phyloP scores from a whole-genome alignment of 2,888 invertebrate species.

The Caenorhabditis panamensis region DNA sequence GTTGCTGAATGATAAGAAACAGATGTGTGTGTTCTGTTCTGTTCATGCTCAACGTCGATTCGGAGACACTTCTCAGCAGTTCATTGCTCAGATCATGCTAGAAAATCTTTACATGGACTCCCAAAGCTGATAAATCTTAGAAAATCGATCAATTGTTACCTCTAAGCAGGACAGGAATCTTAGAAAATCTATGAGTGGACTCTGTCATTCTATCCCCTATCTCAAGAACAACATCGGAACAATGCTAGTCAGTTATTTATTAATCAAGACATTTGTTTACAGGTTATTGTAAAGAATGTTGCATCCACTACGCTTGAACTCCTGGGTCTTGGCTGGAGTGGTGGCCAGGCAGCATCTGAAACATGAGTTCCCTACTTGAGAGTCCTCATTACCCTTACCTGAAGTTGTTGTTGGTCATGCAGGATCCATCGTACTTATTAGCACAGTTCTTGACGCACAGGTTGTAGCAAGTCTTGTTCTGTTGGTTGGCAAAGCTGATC shows the following conservation, averaged over 20 bases:
- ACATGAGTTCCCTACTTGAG: background rate
- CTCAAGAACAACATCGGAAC: too few relatives aligned
- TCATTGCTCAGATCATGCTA: too few relatives aligned
- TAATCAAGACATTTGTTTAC: background rate
- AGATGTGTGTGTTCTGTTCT: too few relatives aligned
- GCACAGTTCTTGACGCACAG: background rate
- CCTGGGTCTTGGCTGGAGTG: constrained; percentile 7
- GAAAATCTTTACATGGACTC: too few relatives aligned
- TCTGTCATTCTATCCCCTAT: too few relatives aligned
- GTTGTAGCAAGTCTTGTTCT: background rate
- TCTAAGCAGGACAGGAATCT: too few relatives aligned
- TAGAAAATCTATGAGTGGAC: too few relatives aligned
- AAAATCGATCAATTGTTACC: too few relatives aligned
- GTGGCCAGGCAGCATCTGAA: constrained; percentile 15
- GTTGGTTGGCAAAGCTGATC: background rate
- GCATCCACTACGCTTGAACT: constrained; percentile 12
- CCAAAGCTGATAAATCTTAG: too few relatives aligned
- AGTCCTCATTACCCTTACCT: background rate
- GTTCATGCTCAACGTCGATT: too few relatives aligned
- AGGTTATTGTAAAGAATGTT: constrained; percentile 6
- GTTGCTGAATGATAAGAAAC: too few relatives aligned
- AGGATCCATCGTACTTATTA: background rate
- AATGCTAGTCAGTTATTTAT: background rate
- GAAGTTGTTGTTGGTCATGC: background rate
- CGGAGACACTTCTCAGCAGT: too few relatives aligned